These are phyloP conservation scores for Ovibos moschatus DNA, from an alignment of 2,113 vertebrate genomes.

Conservation along the genomic window DNA sequence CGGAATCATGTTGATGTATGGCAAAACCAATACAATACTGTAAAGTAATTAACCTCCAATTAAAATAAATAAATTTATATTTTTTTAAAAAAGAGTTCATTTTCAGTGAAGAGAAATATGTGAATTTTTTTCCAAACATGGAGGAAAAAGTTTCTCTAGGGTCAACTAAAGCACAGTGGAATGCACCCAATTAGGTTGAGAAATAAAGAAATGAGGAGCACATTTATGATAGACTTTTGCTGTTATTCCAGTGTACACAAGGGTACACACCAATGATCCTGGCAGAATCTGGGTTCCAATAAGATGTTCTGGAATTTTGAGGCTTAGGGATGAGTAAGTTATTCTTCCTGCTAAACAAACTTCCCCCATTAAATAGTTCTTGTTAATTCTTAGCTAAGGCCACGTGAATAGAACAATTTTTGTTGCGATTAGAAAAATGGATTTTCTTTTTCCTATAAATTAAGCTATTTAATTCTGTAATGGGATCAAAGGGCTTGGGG, in stretches of 20 bases:
- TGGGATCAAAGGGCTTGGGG: not conserved
- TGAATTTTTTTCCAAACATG: not conserved
- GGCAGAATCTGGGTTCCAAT: not conserved
- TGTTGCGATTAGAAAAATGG: not conserved
- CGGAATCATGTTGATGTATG: no score
- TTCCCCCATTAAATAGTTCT: not conserved
- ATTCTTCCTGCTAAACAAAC: not conserved
- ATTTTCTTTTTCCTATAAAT: not conserved
- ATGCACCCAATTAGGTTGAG: not conserved
- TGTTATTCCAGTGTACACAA: not conserved
- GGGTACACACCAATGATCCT: not conserved
- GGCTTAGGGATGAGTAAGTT: not conserved
- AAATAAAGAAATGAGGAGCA: not conserved
- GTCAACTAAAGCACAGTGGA: not conserved
- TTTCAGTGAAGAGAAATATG: constrained; percentile 11
- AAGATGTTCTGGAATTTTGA: not conserved
- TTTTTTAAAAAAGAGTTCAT: not conserved
- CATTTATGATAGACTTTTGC: not conserved
- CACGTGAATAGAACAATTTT: not conserved
- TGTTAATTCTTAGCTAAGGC: not conserved
- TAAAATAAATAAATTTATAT: no score
- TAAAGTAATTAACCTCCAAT: no score
- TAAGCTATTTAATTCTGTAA: constrained; percentile 24
- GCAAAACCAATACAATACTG: no score
- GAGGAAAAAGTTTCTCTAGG: not conserved